These are phyloP conservation scores for Agrochola circellaris DNA, from an alignment of 2,888 invertebrate species.

Conservation along the genomic window DNA sequence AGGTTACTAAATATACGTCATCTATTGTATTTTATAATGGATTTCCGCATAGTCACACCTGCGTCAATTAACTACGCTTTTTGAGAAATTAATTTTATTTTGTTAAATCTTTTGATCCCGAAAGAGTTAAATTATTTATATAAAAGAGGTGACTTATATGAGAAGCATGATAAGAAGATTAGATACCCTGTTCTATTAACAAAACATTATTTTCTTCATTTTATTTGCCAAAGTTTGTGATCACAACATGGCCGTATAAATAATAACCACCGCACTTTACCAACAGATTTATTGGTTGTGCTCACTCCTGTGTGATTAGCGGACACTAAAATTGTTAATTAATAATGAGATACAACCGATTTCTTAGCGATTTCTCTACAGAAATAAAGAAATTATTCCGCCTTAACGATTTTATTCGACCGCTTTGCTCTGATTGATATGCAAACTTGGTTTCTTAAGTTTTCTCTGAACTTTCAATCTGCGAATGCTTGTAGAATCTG, in stretches of 20 bases:
- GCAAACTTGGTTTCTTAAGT: conserved; percentile 48
- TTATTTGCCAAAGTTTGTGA: neutral
- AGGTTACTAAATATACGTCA: no score
- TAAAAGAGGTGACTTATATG: no score
- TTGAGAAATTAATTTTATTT: no score
- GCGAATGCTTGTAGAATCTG: conserved; percentile 41
- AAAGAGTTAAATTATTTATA: no score
- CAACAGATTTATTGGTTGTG: no score
- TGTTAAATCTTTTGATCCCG: no score
- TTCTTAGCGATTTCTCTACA: neutral
- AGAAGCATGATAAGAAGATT: neutral
- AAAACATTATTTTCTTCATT: neutral
- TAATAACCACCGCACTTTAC: neutral
- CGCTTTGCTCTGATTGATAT: conserved; percentile 30
- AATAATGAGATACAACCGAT: neutral
- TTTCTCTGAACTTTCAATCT: conserved; percentile 50
- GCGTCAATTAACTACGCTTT: no score
- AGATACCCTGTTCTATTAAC: neutral
- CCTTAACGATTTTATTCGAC: conserved; percentile 22
- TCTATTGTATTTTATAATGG: no score
- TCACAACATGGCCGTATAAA: neutral
- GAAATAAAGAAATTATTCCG: neutral
- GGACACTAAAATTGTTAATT: neutral
- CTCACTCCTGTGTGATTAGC: neutral
- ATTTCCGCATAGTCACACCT: no score